phyloP scores from a whole-genome alignment of 2,113 vertebrate species.

The Halichoerus grypus region DNA sequence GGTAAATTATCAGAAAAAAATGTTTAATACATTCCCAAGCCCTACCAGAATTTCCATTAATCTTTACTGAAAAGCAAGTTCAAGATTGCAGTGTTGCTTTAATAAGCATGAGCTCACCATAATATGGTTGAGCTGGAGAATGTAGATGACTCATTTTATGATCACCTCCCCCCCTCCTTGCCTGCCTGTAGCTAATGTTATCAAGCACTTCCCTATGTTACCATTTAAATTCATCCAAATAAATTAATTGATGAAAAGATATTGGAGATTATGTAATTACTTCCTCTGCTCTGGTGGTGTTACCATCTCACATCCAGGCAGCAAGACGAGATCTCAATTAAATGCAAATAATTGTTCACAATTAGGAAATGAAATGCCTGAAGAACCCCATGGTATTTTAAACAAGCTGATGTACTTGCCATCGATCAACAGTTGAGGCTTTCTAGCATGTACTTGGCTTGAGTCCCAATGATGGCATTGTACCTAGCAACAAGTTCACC shows the following conservation, averaged over 20 bases:
- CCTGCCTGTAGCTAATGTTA: slow-evolving; percentile 75
- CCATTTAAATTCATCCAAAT: slow-evolving; percentile 84
- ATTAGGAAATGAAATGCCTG: slow-evolving; percentile 81
- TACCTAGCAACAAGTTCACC: background rate
- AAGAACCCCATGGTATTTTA: slow-evolving; percentile 80
- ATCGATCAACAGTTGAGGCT: slow-evolving; percentile 80
- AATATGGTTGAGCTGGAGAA: slow-evolving; percentile 45
- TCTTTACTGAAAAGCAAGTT: slow-evolving; percentile 65
- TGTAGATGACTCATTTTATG: slow-evolving; percentile 60
- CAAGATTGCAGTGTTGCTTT: slow-evolving; percentile 27
- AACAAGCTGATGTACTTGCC: slow-evolving; percentile 76
- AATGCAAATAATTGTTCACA: slow-evolving; percentile 85
- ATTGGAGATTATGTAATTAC: slow-evolving; percentile 83
- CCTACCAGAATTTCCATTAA: slow-evolving; percentile 16
- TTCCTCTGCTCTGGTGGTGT: slow-evolving; percentile 78
- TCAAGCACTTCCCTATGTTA: slow-evolving; percentile 82
- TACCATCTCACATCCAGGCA: slow-evolving; percentile 82
- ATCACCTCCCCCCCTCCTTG: slow-evolving; percentile 18
- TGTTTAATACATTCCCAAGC: background rate
- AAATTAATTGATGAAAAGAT: slow-evolving; percentile 84
- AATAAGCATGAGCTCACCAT: slow-evolving; percentile 56
- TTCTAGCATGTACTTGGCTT: slow-evolving; percentile 76
- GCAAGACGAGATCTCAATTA: slow-evolving; percentile 81
- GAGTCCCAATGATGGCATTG: slow-evolving; percentile 59
- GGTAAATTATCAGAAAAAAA: slow-evolving; percentile 47